Evolutionary conservation across 2,888 invertebrate genomes (phyloP), one percentile per base, ranked within the genome.

Genomic region (Xiphydria camelus): DNA sequence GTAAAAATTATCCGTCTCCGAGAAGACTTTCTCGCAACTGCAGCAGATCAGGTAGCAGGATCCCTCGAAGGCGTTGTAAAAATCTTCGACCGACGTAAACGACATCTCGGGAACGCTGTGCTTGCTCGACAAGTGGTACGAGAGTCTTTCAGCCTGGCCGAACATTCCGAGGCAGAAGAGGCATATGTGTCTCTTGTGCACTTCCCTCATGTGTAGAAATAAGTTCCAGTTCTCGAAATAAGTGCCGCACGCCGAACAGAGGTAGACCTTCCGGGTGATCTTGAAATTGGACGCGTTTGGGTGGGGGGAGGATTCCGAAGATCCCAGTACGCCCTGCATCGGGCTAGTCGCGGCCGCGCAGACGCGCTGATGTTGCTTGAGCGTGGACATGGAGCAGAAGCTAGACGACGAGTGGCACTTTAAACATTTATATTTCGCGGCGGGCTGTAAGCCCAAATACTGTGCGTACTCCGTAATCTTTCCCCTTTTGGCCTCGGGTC

Each of bases 211-310:
- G 62, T 92, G 92, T 33, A 89, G 75, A 70, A 91, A 91, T 47
- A 91, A 80, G 76, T 90, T 89, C 89, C 90, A 91, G 64, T 89
- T 88, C 75, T 91, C 89, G 77, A 89, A 91, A 66, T 90, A 90
- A 7, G 87, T 89, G 32, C 86, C 87, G 72, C 91, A 91, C 0
- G 88, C 87, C 9, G 89, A 87, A 71, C 91, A 91, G 39, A 90
- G 77, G 71, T 88, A 91, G 48, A 89, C 88, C 71, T 89, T 88
- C 31, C 87, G 79, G n/a, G 87, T 86, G 32, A 86, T 82, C 67
- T 85, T 80, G 35, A 86, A 84, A 61, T 81, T 81, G 33, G 79
- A 73, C 19, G 68, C 56, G 42, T 62, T 49, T 18, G 57, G 77
- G 67, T 15, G 12, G 4, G 78, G 75, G 41, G 78, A 77, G 45